Conservation (phyloP, 2,113 vertebrate genomes). For the Dasypus novemcinctus region DNA sequence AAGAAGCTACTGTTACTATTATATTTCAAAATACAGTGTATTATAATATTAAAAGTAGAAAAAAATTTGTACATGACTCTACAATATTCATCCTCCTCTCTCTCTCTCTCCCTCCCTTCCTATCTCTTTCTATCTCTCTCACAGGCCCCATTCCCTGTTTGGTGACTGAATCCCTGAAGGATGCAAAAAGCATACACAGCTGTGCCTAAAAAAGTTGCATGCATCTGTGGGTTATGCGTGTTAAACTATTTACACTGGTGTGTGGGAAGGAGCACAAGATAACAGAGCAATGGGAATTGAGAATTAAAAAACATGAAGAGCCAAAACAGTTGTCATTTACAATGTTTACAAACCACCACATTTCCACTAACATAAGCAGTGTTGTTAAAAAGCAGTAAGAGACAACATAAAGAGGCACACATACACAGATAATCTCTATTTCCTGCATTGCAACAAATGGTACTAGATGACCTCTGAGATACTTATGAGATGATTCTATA, state of each 20-base stretch:
- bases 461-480: slow-evolving; percentile 21
- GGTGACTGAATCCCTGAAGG: slow-evolving; percentile 19
- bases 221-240: slow-evolving; percentile 7
- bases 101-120: background rate
- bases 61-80: background rate
- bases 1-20: background rate
- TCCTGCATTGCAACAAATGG: slow-evolving; percentile 21
- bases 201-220: slow-evolving; percentile 33
- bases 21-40: background rate
- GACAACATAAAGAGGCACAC: slow-evolving; percentile 59
- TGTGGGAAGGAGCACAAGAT: slow-evolving; percentile 59
- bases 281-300: slow-evolving; percentile 55
- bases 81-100: background rate
- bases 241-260: slow-evolving; percentile 63
- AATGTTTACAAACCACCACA: slow-evolving; percentile 72
- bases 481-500: background rate
- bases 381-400: slow-evolving; percentile 69
- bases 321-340: slow-evolving; percentile 72
- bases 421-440: slow-evolving; percentile 17
- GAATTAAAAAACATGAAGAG: slow-evolving; percentile 67
- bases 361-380: slow-evolving; percentile 69
- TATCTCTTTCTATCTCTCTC: background rate
- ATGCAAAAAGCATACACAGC: slow-evolving; percentile 48
- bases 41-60: background rate
- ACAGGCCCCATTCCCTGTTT: too few relatives aligned